Percentiles rank a stretch among this genome's conserved stretches.
Evolutionary conservation across 1,140 invertebrate genomes (phyloP).

Genomic region (Heliconius himera): DNA sequence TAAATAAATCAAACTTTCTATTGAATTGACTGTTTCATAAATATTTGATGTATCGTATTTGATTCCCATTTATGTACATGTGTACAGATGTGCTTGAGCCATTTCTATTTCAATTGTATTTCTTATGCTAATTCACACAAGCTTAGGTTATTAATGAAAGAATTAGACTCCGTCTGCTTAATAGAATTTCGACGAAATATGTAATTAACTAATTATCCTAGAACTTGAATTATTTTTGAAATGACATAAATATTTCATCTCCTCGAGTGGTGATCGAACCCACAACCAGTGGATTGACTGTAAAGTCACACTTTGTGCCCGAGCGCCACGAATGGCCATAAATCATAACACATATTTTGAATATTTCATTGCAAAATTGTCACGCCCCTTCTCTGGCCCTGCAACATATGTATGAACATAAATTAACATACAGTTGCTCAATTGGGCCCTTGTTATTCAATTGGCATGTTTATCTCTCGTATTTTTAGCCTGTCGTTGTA

Average conservation of each 20-base stretch:
- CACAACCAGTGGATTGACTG: no score
- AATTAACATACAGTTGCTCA: conserved; percentile 42
- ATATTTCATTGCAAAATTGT: conserved; percentile 32
- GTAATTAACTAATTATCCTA: conserved; percentile 15
- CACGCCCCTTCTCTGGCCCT: conserved; percentile 8
- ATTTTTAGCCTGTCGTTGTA: conserved; percentile 19
- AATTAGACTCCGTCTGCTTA: not conserved
- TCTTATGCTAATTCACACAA: not conserved
- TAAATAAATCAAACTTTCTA: not conserved
- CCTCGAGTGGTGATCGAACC: no score
- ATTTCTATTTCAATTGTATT: not conserved
- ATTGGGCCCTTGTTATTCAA: conserved; percentile 44
- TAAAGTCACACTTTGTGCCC: no score
- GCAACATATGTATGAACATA: conserved; percentile 31
- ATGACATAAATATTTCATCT: no score
- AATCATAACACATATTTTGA: conserved; percentile 9
- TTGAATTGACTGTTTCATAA: not conserved
- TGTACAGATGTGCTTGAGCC: not conserved
- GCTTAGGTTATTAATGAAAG: not conserved
- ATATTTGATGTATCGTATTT: no score
- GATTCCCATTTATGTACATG: no score
- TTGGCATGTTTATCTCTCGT: conserved; percentile 30
- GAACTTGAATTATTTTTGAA: no score
- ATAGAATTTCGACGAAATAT: no score
- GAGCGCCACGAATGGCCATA: no score